Evolutionary conservation across 1,140 invertebrate genomes (phyloP).

Genomic region (Lasaia peninsularis): DNA sequence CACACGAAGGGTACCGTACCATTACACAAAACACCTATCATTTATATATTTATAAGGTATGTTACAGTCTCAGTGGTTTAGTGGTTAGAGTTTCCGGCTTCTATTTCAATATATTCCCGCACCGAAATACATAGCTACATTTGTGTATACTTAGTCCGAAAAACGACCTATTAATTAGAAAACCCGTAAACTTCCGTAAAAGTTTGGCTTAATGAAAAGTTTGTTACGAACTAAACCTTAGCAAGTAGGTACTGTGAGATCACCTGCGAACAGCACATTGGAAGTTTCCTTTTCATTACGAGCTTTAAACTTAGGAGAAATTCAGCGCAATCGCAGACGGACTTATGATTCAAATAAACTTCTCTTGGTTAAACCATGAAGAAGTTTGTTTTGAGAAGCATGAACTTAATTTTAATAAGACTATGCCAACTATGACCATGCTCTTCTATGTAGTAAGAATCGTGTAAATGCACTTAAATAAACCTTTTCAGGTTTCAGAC

Average conservation of each 20-base stretch:
- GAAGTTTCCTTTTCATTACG: constrained; percentile 28
- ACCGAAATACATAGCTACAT: not conserved
- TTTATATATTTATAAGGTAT: too few species aligned
- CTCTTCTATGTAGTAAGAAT: too few species aligned
- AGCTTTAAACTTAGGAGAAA: constrained; percentile 16
- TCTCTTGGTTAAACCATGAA: not conserved
- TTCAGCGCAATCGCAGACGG: not conserved
- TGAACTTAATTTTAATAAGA: not conserved
- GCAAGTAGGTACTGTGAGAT: constrained; percentile 23
- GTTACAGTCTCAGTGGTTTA: too few species aligned
- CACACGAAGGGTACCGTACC: too few species aligned
- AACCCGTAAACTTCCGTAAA: constrained; percentile 12
- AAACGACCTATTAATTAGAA: constrained; percentile 22
- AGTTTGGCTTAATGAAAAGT: constrained; percentile 24
- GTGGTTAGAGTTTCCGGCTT: too few species aligned
- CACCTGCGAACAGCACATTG: constrained; percentile 22
- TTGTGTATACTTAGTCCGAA: too few species aligned
- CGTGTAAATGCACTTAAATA: too few species aligned
- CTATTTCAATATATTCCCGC: too few species aligned
- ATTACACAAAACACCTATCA: too few species aligned
- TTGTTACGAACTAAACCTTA: constrained; percentile 11
- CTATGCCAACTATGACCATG: too few species aligned
- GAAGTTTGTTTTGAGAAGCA: not conserved
- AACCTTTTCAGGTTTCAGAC: too few species aligned
- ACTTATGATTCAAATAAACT: not conserved